Base-by-base conservation (phyloP, 1,140 invertebrate species). In the Oedothorax gibbosus region DNA sequence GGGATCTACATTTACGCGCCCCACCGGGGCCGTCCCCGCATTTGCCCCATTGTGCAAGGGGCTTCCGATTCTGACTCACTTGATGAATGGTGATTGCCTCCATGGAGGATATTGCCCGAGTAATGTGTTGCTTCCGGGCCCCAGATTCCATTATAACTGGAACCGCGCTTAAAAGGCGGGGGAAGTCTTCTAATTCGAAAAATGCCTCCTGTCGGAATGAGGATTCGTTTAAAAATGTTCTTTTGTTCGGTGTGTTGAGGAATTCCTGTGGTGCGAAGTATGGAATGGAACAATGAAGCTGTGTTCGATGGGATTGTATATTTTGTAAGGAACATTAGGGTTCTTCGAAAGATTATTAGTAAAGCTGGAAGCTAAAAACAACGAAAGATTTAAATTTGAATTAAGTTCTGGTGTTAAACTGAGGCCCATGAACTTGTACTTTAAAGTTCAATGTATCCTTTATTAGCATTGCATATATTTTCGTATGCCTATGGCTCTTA, bases 21-120 rank as follows among this genome's bases (percentile, higher is more conserved):
- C 35, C 35, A 5, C 5, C 35, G 35, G 35, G 35, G 35, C 35
- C 35, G 35, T 35, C 35, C 35, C 35, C 35, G 5, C 35, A 5
- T 5, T 35, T 35, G 35, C 35, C 35, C 35, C 35, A 35, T 35
- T 35, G 35, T 35, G 35, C 35, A 35, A 35, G 35, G 35, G 35
- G 35, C 35, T 35, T 35, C 35, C 35, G 35, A 75, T 56, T 60
- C 72, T 75, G 72, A 75, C 53, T 75, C 72, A 75, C 72, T 15
- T 60, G 72, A 75, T 75, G n/a, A 75, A 75, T 75, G 56, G 72
- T 75, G 72, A 75, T 75, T 75, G 72, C 72, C 54, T 71, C 56
- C 18, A 60, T 53, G 49, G 54, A 60, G 72, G 53, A 75, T 75
- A 75, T 75, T 75, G 56, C 56, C 49, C 20, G 53, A 53, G 49